These are phyloP conservation scores for Xestia c-nigrum DNA, from an alignment of 2,888 invertebrate genomes.

Conservation along the genomic window DNA sequence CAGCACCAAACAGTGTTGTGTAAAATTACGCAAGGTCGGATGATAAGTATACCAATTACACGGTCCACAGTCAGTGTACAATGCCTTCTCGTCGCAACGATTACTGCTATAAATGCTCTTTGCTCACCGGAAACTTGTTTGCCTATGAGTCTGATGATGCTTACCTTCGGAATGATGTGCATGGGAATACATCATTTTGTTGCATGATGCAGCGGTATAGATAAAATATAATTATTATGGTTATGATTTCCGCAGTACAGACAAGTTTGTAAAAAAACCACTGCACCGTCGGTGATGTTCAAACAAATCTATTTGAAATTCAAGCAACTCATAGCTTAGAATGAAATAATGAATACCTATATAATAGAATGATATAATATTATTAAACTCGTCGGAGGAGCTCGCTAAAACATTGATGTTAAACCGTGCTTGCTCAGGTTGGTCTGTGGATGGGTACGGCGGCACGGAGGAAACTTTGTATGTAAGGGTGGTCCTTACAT, in stretches of 20 bases:
- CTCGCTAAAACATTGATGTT: no score
- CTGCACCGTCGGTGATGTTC: not conserved
- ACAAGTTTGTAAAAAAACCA: not conserved
- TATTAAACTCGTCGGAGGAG: no score
- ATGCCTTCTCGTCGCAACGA: conserved; percentile 61
- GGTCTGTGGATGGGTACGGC: no score
- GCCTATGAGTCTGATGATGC: conserved; percentile 58
- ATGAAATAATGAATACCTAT: not conserved
- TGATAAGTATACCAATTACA: conserved; percentile 76
- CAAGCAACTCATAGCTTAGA: not conserved
- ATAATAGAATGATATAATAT: not conserved
- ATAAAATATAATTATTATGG: not conserved
- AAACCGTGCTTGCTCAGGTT: no score
- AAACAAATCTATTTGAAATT: not conserved
- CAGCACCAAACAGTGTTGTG: conserved; percentile 47
- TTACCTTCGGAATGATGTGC: conserved; percentile 47
- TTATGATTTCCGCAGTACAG: not conserved
- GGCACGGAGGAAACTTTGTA: no score
- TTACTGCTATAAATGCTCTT: conserved; percentile 70
- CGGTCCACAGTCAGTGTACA: conserved; percentile 72
- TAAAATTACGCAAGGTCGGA: conserved; percentile 67
- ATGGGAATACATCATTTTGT: conserved; percentile 26
- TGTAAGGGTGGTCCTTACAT: no score
- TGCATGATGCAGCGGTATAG: not conserved
- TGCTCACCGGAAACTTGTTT: conserved; percentile 71